Evolutionary conservation across 2,113 vertebrate species (phyloP), one percentile per base, ranked within the genome.

Genomic region (Dendropsophus ebraccatus): DNA sequence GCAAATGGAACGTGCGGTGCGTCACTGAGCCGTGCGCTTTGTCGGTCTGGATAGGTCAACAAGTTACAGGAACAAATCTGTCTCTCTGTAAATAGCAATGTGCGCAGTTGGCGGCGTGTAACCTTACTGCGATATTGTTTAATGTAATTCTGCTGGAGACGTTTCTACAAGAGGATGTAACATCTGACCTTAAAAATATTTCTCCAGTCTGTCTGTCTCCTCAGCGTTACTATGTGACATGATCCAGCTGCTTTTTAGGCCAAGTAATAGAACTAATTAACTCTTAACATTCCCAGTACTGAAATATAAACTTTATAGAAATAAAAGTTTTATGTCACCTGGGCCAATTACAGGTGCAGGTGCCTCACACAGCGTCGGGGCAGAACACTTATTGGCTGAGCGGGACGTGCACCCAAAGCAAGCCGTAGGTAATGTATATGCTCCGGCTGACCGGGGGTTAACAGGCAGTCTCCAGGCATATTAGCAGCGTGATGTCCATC

Each of bases 121-220:
- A 74, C 41, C 72, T 74, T 25, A 47, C 37, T 25, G 41, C 37
- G 45, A 14, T 47, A 74, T 25, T 74, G 72, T 25, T 74, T 47
- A 74, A 74, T 74, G 23, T 74, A 47, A 45, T 47, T 47, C 37
- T 47, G 41, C 41, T 25, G 72, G 72, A 74, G 72, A 74, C 72
- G 47, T 45, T 74, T 45, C 41, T 70, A 16, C 21, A 74, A 74
- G 41, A 74, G 72, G 72, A 74, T 74, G 72, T 47, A 74, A 74
- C 72, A 25, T 74, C 72, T 74, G 72, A 74, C 72, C 37, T 74
- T 47, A 74, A 19, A 74, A 74, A 47, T 74, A 74, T 74, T 74
- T 47, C 72, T 41, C 67, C 67, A 37, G 67, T 23, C 37, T 74
- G 72, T 47, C 72, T 74, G 72, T 74, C 72, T 74, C 37, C 41